Evolutionary conservation across 2,888 invertebrate genomes (phyloP).

Genomic region (Operophtera brumata): DNA sequence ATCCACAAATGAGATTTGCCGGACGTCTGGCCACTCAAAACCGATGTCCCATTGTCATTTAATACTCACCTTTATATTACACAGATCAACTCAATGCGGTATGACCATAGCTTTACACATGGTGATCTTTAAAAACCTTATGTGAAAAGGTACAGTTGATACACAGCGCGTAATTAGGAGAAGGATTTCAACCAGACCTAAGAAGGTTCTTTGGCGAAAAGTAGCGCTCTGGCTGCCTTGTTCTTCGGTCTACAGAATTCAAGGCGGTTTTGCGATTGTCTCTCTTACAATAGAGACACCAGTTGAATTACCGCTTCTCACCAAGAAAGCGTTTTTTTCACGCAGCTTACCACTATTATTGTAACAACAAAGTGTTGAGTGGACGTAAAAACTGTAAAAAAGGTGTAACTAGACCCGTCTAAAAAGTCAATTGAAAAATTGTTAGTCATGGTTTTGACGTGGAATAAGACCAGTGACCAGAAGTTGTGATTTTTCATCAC

Average conservation of each 20-base stretch:
- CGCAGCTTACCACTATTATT: constrained; percentile 20
- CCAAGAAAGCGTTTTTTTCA: constrained; percentile 16
- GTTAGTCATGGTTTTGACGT: constrained; percentile 23
- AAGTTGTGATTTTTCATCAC: constrained; percentile 15
- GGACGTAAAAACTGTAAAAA: constrained; percentile 23
- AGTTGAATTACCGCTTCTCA: constrained; percentile 20
- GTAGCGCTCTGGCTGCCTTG: background rate
- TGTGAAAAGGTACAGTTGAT: background rate
- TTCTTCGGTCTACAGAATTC: constrained; percentile 7
- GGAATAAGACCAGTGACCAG: constrained; percentile 13
- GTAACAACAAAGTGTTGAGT: constrained; percentile 15
- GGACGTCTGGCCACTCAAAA: constrained; percentile 78
- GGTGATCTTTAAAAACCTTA: constrained; percentile 38
- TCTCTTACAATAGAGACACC: constrained; percentile 18
- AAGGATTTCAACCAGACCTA: too few species aligned
- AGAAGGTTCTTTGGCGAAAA: background rate
- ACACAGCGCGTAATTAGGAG: background rate
- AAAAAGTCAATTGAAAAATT: constrained; percentile 25
- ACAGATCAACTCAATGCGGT: constrained; percentile 61
- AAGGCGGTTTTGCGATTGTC: constrained; percentile 16
- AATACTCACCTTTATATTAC: constrained; percentile 76
- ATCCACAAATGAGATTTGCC: constrained; percentile 80
- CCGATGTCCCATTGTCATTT: constrained; percentile 71
- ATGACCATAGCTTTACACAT: constrained; percentile 53
- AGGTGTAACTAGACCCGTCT: constrained; percentile 13